Percentiles rank a stretch among this genome's conserved stretches.
Conservation (phyloP, 2,113 vertebrate species). For the Burhinus bistriatus region DNA sequence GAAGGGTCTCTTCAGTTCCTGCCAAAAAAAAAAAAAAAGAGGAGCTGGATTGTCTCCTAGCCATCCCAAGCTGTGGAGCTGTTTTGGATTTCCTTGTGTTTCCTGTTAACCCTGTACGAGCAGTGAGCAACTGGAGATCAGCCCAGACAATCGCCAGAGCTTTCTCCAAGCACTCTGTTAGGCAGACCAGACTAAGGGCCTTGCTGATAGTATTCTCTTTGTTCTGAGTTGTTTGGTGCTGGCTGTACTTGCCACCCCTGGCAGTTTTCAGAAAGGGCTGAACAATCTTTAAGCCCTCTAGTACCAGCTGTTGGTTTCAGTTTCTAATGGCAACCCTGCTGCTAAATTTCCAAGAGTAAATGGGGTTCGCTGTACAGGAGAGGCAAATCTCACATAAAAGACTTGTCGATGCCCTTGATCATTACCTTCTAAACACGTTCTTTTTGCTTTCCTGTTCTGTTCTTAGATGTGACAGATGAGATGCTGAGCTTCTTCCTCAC, state of each 20-base stretch:
- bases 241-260: not conserved
- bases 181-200: not conserved
- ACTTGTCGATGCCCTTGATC: not conserved
- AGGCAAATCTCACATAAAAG: not conserved
- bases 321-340: not conserved
- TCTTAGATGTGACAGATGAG: slow-evolving; percentile 92
- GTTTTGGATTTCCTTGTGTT: not conserved
- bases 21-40: not conserved
- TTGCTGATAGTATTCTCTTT: rapidly evolving
- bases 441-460: not conserved
- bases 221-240: not conserved
- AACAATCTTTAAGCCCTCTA: not conserved
- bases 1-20: not conserved
- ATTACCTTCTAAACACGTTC: not conserved
- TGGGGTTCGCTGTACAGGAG: not conserved
- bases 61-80: not conserved
- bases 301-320: not conserved
- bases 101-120: not conserved
- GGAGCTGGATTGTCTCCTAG: not conserved
- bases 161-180: not conserved
- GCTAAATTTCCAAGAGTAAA: not conserved
- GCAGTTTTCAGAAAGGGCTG: not conserved
- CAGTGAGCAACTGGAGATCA: not conserved
- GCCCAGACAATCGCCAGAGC: not conserved
- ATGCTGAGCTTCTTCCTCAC: slow-evolving; percentile 98